Evolutionary conservation across 2,888 invertebrate genomes (phyloP).

Genomic region (Leptarthrus brevirostris): DNA sequence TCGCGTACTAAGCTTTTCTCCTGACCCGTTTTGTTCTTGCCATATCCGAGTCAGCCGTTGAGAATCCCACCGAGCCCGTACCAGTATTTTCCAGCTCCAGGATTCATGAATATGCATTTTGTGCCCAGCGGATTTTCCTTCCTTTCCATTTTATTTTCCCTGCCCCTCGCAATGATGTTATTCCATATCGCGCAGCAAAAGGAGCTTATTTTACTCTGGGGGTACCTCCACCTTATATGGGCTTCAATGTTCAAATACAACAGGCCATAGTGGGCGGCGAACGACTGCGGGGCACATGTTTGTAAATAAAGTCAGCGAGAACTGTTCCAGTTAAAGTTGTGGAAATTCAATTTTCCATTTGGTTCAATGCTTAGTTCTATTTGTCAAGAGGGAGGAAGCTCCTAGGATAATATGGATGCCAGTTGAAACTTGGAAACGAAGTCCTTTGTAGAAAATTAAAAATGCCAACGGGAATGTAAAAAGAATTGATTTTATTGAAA

Average conservation of each 20-base stretch:
- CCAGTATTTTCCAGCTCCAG: neutral
- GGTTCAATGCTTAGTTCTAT: constrained; percentile 35
- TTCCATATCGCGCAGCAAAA: constrained; percentile 13
- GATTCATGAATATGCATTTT: constrained; percentile 46
- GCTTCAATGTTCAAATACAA: neutral
- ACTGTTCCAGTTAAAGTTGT: constrained; percentile 43
- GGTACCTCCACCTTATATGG: constrained; percentile 6
- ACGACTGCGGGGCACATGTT: constrained; percentile 23
- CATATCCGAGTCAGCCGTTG: neutral
- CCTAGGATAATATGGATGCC: neutral
- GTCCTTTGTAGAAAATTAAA: constrained; percentile 43
- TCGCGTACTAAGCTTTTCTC: constrained; percentile 2
- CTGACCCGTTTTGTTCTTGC: constrained; percentile 29
- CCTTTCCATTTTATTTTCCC: constrained; percentile 35
- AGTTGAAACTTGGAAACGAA: constrained; percentile 20
- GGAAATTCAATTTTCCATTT: constrained; percentile 44
- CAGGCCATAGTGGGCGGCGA: neutral
- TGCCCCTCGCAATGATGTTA: no score
- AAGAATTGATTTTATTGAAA: constrained; percentile 44
- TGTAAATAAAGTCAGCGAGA: constrained; percentile 46
- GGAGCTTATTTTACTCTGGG: constrained; percentile 28
- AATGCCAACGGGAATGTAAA: constrained; percentile 46
- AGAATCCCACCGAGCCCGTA: constrained; percentile 7
- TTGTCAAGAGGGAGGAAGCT: neutral
- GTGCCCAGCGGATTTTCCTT: constrained; percentile 39